phyloP scores from a whole-genome alignment of 2,113 vertebrate genomes.

The Bujurquina vittata region DNA sequence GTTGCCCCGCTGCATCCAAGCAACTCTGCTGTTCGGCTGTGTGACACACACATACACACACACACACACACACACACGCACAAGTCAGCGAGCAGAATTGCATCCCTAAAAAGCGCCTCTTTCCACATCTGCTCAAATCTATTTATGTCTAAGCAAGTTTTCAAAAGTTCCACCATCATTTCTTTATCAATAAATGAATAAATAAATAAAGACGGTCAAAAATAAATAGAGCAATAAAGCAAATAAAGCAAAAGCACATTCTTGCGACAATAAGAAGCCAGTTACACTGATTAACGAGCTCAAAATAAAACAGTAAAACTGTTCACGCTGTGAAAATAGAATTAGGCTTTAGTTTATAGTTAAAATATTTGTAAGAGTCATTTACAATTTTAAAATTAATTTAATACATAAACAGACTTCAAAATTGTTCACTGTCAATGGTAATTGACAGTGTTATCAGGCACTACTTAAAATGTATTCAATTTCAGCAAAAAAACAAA shows the following conservation, averaged over 20 bases:
- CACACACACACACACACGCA: neutral
- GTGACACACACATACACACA: constrained; percentile 18
- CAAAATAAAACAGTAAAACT: neutral
- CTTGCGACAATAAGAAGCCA: neutral
- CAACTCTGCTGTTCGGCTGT: neutral
- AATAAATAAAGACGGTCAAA: accelerated
- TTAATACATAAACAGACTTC: neutral
- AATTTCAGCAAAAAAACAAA: neutral
- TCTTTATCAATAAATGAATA: neutral
- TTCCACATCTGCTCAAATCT: constrained; percentile 7
- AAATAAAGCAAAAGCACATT: neutral
- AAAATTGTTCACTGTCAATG: neutral
- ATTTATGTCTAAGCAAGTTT: constrained; percentile 4
- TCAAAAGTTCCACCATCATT: neutral
- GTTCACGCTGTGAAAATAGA: neutral
- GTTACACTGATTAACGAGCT: neutral
- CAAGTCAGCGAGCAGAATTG: neutral
- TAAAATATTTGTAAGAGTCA: neutral
- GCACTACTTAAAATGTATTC: neutral
- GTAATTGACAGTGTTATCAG: too few species aligned
- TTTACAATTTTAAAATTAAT: neutral
- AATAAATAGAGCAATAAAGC: neutral
- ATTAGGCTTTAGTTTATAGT: neutral
- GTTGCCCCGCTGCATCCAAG: neutral
- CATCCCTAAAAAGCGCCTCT: constrained; percentile 9